Evolutionary conservation across 2,113 vertebrate genomes (phyloP).

Genomic region (Panthera leo): DNA sequence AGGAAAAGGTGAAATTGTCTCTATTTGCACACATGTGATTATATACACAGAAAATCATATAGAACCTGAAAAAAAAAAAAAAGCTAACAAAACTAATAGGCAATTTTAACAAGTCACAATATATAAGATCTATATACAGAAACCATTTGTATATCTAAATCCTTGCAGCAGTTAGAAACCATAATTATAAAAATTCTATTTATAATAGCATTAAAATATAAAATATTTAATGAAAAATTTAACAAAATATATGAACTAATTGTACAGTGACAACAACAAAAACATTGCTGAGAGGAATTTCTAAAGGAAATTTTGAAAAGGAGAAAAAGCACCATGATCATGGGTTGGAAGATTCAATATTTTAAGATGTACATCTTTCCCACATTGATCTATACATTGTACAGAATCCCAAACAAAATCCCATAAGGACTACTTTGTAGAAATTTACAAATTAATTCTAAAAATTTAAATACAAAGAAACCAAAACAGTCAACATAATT

Average conservation of each 20-base stretch:
- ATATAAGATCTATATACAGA: background rate
- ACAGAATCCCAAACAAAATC: background rate
- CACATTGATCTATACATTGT: background rate
- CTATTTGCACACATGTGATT: background rate
- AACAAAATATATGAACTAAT: background rate
- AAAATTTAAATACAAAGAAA: slow-evolving; percentile 17
- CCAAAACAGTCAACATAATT: background rate
- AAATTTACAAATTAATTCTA: background rate
- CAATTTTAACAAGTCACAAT: background rate
- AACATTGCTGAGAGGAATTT: background rate
- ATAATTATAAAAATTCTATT: background rate
- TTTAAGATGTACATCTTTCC: background rate
- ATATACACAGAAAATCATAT: background rate
- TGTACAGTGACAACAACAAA: background rate
- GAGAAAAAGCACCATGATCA: background rate
- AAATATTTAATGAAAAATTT: background rate
- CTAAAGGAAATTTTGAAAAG: background rate
- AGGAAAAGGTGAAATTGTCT: background rate
- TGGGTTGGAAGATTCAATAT: background rate
- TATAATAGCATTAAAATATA: background rate
- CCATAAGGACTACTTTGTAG: background rate
- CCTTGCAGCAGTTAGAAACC: background rate
- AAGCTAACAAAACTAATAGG: background rate
- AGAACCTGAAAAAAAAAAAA: slow-evolving; percentile 25
- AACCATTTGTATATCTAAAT: background rate